Evolutionary conservation across 2,113 vertebrate species (phyloP), one percentile per base, ranked within the genome.

Genomic region (Pygoscelis antarcticus): DNA sequence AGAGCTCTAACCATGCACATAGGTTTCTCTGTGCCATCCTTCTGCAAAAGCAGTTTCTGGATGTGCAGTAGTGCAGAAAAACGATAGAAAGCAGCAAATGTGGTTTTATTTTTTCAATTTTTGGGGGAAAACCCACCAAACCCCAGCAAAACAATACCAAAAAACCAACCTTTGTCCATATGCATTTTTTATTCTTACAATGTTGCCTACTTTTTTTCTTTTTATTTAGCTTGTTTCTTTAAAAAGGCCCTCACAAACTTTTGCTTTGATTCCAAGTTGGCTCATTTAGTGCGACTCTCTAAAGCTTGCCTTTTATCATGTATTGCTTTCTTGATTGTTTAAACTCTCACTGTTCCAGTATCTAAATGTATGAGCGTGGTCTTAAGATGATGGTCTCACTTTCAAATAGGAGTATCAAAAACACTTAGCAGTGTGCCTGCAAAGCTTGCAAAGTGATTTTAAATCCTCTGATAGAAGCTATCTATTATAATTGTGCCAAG

Each of bases 351-450:
- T 62, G 49, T 60, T 70, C 44, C n/a, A 77, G 32, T 82, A 54
- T 88, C 38, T 81, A 80, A 94, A 66, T 94, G 75, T 77, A 23
- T 55, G 74, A 71, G 74, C 49, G 13, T 68, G 49, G 18, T 94
- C 75, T 91, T 91, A 54, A 97, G 94, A 91, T 62, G 93, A 87
- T 84, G 87, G 89, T 94, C 81, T 95, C 75, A 16, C 70, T 96
- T 96, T 89, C 95, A 95, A 95, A 96, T 84, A 69, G 72, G 77
- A 91, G 86, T 90, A 95, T 95, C 75, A 80, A 32, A 94, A 97
- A 22, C 83, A 90, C 89, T 96, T 76, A 96, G 93, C 62, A 72
- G 47, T 61, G 47, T 36, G 89, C 65, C 86, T 72, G 49, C 66
- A 47, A 93, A 69, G 95, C 87, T 95, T 30, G 8, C 65, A 81